These are phyloP conservation scores for Heliconius ethilla DNA, from an alignment of 2,888 invertebrate species.

Conservation along the genomic window DNA sequence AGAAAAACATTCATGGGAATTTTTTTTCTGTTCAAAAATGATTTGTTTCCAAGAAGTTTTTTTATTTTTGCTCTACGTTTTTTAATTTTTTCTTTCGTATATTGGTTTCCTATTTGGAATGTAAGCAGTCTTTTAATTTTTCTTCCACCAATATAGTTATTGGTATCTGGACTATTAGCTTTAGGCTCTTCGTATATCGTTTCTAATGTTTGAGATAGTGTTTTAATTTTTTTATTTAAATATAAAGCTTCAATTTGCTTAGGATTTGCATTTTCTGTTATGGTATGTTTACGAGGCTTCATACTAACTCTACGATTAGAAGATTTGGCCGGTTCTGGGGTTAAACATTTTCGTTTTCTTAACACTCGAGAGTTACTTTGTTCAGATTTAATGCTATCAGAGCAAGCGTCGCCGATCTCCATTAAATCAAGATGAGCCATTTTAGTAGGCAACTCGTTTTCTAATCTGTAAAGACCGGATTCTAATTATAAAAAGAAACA, in stretches of 20 bases:
- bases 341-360: conserved; percentile 69
- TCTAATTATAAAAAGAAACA: conserved; percentile 9
- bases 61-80: conserved; percentile 82
- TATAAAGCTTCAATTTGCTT: conserved; percentile 81
- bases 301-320: conserved; percentile 75
- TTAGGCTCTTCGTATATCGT: conserved; percentile 85
- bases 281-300: conserved; percentile 72
- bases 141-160: conserved; percentile 75
- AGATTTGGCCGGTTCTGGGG: conserved; percentile 63
- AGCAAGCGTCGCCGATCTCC: conserved; percentile 63
- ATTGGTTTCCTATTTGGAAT: conserved; percentile 77
- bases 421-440: conserved; percentile 77
- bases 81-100: conserved; percentile 81
- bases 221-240: conserved; percentile 80
- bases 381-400: conserved; percentile 53
- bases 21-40: conserved; percentile 76
- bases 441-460: conserved; percentile 70
- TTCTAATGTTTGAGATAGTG: conserved; percentile 79
- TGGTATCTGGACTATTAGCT: conserved; percentile 65
- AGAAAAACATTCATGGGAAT: conserved; percentile 82
- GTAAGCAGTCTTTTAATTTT: conserved; percentile 82
- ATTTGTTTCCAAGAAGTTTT: conserved; percentile 78
- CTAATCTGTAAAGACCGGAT: conserved; percentile 57
- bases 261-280: conserved; percentile 66
- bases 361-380: conserved; percentile 58